phyloP scores from a whole-genome alignment of 2,888 invertebrate species.

The Bugulina stolonifera region DNA sequence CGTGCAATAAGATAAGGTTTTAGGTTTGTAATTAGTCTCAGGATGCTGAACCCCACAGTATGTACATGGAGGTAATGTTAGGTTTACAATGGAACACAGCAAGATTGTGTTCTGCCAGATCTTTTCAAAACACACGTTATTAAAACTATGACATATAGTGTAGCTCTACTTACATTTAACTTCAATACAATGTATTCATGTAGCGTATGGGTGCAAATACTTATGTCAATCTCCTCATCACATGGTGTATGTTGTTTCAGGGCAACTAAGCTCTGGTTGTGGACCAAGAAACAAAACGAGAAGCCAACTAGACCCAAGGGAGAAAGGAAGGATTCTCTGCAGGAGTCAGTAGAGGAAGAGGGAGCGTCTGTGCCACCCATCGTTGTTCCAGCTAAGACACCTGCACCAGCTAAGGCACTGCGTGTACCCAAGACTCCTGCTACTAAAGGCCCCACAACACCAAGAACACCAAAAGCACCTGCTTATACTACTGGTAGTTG shows the following conservation, averaged over 20 bases:
- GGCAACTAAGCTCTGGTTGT: conserved; percentile 17
- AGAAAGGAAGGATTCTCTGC: not conserved
- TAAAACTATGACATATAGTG: no score
- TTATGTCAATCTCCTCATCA: no score
- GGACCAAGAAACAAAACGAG: not conserved
- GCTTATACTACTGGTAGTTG: not conserved
- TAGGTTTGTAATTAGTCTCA: no score
- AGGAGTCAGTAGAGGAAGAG: not conserved
- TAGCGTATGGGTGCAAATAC: no score
- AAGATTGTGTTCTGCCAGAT: no score
- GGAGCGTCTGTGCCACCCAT: not conserved
- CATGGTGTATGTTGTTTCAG: not conserved
- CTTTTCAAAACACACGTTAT: no score
- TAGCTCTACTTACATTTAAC: no score
- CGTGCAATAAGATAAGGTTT: no score
- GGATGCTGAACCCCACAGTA: no score
- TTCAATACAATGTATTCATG: no score
- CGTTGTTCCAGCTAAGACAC: not conserved
- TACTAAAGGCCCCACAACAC: not conserved
- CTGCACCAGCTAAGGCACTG: not conserved
- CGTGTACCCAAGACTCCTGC: not conserved
- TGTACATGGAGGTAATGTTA: no score
- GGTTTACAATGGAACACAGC: no score
- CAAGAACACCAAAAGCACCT: not conserved
- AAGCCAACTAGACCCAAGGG: not conserved